phyloP scores from a whole-genome alignment of 2,113 vertebrate species.

The Notechis scutatus region DNA sequence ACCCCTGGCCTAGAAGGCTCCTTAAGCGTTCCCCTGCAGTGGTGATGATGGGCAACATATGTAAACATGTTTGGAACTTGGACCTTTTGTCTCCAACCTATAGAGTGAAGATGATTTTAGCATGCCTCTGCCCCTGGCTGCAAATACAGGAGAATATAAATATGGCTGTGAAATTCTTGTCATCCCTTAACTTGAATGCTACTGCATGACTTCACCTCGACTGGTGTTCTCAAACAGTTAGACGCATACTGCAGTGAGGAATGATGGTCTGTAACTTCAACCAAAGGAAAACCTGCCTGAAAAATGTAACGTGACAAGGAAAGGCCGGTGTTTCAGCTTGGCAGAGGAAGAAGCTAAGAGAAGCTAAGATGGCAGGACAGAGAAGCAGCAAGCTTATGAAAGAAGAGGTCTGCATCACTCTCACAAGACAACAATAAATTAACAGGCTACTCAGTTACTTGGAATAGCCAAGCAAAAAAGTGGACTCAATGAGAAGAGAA shows the following conservation, averaged over 20 bases:
- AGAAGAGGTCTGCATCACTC: not conserved
- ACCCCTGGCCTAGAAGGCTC: not conserved
- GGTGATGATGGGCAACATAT: not conserved
- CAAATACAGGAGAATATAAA: not conserved
- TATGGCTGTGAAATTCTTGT: not conserved
- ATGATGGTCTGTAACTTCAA: not conserved
- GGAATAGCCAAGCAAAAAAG: not conserved
- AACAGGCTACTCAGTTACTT: not conserved
- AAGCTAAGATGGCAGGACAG: not conserved
- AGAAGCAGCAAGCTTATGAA: not conserved
- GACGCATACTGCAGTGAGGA: not conserved
- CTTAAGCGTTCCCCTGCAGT: not conserved
- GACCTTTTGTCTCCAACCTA: not conserved
- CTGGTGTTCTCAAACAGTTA: not conserved
- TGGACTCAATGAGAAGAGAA: not conserved
- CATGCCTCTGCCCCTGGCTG: not conserved
- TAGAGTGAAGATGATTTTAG: not conserved
- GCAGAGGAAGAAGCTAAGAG: not conserved
- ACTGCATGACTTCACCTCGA: not conserved
- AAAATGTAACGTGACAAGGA: not conserved
- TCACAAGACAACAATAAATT: not conserved
- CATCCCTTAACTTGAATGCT: not conserved
- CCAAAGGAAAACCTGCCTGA: not conserved
- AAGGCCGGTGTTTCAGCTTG: not conserved
- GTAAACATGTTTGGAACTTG: not conserved